Percentiles rank a stretch among this genome's conserved stretches.
phyloP scores from a whole-genome alignment of 2,797 vertebrate species.

The Pseudomugil gertrudae region DNA sequence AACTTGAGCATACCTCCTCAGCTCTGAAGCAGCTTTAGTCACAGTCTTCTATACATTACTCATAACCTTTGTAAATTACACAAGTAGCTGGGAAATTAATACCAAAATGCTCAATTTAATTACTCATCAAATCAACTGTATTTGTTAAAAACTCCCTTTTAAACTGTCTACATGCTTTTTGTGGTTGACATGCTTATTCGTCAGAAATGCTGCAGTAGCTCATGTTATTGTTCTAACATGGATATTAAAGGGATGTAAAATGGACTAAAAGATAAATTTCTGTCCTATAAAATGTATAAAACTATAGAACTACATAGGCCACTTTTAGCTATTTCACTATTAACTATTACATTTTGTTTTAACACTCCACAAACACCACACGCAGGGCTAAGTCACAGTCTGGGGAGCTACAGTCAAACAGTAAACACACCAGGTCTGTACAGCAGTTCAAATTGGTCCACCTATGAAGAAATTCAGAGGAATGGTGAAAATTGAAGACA shows the following conservation, averaged over 20 bases:
- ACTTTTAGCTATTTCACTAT: background rate
- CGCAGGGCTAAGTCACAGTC: slow-evolving; percentile 49
- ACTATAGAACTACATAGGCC: background rate
- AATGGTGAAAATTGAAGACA: slow-evolving; percentile 24
- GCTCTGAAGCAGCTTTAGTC: slow-evolving; percentile 1
- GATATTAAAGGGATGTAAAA: background rate
- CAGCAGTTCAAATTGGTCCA: slow-evolving; percentile 83
- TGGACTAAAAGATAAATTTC: background rate
- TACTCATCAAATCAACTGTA: background rate
- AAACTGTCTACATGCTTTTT: background rate
- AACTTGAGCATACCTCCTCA: slow-evolving; percentile 24
- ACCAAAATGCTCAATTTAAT: background rate
- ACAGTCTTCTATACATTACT: background rate
- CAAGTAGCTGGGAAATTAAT: background rate
- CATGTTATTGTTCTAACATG: no score
- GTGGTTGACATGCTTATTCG: background rate
- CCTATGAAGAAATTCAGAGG: slow-evolving; percentile 59
- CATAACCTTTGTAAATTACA: background rate
- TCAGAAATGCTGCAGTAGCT: background rate
- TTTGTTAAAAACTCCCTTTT: background rate
- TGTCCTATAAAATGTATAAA: background rate
- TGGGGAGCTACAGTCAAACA: slow-evolving; percentile 44
- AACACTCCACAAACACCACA: slow-evolving; percentile 50
- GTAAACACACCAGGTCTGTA: slow-evolving; percentile 82
- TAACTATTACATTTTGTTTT: slow-evolving; percentile 21